Evolutionary conservation across 35 echinoderm and acorn worm genomes (phyloP), one percentile per base, ranked within the genome.

Genomic region (Eucidaris tribuloides): DNA sequence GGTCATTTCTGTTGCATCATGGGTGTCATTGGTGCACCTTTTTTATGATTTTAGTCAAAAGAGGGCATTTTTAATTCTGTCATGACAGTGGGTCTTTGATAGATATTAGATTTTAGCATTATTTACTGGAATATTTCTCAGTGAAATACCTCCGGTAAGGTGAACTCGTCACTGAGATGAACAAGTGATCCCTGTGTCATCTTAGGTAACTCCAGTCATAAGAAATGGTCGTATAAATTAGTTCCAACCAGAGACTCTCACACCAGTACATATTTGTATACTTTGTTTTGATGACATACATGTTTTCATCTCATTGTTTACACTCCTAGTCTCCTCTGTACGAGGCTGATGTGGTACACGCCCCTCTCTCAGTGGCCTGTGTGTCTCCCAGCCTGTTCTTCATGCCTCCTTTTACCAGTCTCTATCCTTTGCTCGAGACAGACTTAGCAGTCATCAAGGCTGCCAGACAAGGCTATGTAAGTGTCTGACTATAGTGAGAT

Each of bases 321-420:
- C 40, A 45, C 31, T 62, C 64, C 20, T 19, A 30, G 61, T 76
- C 52, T 4, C 36, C 41, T 46, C 39, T 80, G 68, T 66, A 43
- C 39, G 76, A 80, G 81, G 90, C 90, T 32, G 82, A 89, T 24
- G 94, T 97, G 20, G 41, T 83, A 3, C 83, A 86, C 52, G 65
- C 93, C 39, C 90, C 94, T 30, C 62, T 97, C 1, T 86, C 86
- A 7, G 86, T 78, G 28, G 90, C 90, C 34, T 89, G 85, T 45
- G 32, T 93, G 20, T 89, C 82, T 46, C 71, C 85, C 7, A 93
- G 52, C 42, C 38, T 97, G 14, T 97, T 97, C 76, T 33, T 92
- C 57, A 43, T 65, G 32, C 94, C 94, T 46, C 32, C 90, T 17
- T 89, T 79, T 38, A 85, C 83, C 25, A 46, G 59, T 46, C 46